phyloP scores from a whole-genome alignment of 2,113 vertebrate genomes.

The Monarcha castaneiventris region DNA sequence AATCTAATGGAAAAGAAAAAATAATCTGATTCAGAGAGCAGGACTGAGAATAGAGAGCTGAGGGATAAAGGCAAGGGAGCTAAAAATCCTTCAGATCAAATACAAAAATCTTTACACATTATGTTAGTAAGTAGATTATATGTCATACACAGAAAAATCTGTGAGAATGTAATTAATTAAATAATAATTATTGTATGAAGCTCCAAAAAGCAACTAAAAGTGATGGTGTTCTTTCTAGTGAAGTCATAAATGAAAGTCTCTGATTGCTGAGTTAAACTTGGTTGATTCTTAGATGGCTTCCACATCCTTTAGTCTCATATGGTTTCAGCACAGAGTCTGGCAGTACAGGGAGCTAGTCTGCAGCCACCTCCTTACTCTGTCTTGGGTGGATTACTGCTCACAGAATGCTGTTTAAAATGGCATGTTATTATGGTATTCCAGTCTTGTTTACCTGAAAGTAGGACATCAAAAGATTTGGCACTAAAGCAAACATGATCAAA shows the following conservation, averaged over 20 bases:
- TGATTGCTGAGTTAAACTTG: not conserved
- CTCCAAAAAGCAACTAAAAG: not conserved
- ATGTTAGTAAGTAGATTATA: not conserved
- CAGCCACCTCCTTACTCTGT: not conserved
- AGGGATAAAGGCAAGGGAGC: not conserved
- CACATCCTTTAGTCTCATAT: not conserved
- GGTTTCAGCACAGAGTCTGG: not conserved
- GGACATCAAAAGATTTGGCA: not conserved
- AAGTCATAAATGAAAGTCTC: not conserved
- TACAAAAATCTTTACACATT: not conserved
- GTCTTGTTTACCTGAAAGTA: not conserved
- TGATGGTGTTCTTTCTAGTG: not conserved
- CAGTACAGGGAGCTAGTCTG: not conserved
- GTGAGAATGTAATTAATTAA: not conserved
- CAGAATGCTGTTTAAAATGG: not conserved
- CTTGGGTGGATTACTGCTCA: not conserved
- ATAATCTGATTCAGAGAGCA: not conserved
- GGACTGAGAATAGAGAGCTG: not conserved
- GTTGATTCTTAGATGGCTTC: not conserved
- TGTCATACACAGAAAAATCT: not conserved
- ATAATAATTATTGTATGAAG: not conserved
- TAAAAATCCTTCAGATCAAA: not conserved
- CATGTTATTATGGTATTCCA: not conserved
- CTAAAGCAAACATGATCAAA: not conserved
- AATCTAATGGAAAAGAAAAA: not conserved